Conservation (phyloP, 2,888 invertebrate genomes). For the Invenusta paracnida region DNA sequence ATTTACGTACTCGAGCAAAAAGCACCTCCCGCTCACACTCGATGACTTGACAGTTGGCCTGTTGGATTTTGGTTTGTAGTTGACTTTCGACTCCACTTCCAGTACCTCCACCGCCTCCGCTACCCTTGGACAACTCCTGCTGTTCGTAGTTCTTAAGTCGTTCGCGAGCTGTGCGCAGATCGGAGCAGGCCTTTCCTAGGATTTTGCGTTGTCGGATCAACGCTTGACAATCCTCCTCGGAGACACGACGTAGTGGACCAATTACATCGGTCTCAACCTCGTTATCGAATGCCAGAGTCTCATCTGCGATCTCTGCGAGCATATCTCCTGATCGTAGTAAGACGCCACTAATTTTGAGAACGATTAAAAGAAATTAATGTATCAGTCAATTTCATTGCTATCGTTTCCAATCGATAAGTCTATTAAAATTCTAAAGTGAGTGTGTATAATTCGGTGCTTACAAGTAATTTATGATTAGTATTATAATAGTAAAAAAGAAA, state of each 20-base stretch:
- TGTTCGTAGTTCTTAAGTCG: background rate
- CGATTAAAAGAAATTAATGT: background rate
- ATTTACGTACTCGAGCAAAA: background rate
- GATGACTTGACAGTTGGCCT: background rate
- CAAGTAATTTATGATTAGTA: too few relatives aligned
- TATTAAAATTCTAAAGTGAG: too few relatives aligned
- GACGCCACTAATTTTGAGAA: background rate
- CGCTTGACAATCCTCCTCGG: background rate
- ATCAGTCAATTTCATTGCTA: background rate
- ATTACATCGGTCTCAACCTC: background rate
- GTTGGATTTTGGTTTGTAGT: background rate
- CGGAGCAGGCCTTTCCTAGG: background rate
- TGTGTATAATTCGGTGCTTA: too few relatives aligned
- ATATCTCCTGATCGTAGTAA: background rate
- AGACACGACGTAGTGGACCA: background rate
- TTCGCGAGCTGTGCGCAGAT: background rate
- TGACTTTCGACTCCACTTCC: background rate
- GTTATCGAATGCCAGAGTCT: background rate
- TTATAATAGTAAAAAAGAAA: too few relatives aligned
- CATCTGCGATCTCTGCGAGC: background rate
- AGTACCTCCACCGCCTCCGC: background rate
- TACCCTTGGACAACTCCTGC: background rate
- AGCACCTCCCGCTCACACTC: background rate
- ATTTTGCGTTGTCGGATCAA: background rate
- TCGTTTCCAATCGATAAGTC: too few relatives aligned